A percentile compares a stretch with the other conserved stretches of the same genome.
phyloP scores from a whole-genome alignment of 2,888 invertebrate genomes.

The Drosophila diplacantha region DNA sequence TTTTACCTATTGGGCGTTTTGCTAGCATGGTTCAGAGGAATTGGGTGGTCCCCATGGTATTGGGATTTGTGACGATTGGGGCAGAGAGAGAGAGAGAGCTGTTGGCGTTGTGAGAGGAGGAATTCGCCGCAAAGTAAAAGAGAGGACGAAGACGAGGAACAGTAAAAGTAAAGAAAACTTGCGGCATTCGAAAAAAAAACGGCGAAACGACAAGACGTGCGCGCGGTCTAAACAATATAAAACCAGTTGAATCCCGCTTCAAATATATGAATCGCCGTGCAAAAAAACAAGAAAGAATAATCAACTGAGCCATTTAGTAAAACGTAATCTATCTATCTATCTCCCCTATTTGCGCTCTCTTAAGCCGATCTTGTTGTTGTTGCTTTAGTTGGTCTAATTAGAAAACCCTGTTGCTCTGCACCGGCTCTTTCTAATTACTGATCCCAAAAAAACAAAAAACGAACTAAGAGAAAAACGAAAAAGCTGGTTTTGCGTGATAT shows the following conservation, averaged over 20 bases:
- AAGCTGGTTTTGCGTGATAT: conserved; percentile 57
- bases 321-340: conserved; percentile 28
- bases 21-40: too few species aligned
- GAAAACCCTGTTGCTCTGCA: conserved; percentile 25
- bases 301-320: conserved; percentile 18
- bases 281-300: conserved; percentile 7
- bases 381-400: conserved; percentile 29
- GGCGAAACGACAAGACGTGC: conserved; percentile 57
- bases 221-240: conserved; percentile 35
- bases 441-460: conserved; percentile 21
- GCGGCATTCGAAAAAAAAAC: conserved; percentile 18
- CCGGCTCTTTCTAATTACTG: conserved; percentile 44
- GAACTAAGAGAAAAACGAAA: conserved; percentile 23
- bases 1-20: too few species aligned
- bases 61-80: too few species aligned
- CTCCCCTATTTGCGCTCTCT: conserved; percentile 2
- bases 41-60: too few species aligned
- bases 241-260: conserved; percentile 15
- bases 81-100: too few species aligned
- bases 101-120: too few species aligned
- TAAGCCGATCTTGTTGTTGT: conserved; percentile 23
- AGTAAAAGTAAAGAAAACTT: too few species aligned
- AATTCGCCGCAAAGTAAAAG: too few species aligned
- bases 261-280: conserved; percentile 19
- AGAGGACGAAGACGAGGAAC: too few species aligned